Base-by-base conservation (phyloP, 1,140 invertebrate species). In the Littorina saxatilis region DNA sequence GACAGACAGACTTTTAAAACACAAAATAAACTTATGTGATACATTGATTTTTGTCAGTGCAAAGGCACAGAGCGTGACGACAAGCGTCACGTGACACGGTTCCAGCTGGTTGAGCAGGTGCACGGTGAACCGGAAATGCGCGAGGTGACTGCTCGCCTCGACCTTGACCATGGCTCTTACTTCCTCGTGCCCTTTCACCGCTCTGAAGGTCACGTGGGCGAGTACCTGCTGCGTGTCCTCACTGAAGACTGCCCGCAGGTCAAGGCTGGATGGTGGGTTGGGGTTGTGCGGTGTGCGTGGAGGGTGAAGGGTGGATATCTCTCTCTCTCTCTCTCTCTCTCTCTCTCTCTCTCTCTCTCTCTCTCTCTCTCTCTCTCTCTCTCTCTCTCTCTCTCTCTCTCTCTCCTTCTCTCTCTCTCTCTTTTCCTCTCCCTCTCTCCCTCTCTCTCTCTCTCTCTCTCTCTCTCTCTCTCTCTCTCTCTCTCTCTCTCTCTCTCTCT, bases 81-180 rank as follows among this genome's bases (percentile, higher is more conserved):
- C 63, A 86, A 84, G 52, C 81, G 85, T 15, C 80, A 84, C 40
- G 81, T 90, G 9, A 89, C 88, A 2, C 87, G 89, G 37, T 83
- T 89, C 23, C 83, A 83, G 40, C 82, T 87, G 29, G 63, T 90
- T 23, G 82, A 82, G 29, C 68, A 87, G 39, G 61, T 84, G 3
- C 86, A 87, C 17, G 88, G 88, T 17, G 73, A 83, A 35, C 68
- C 78, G 27, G 87, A 88, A 50, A 47, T 80, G 70, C 68, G 89
- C 35, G 89, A 90, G 66, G 78, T 90, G 15, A 89, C 74, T 29
- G 79, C 84, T 0, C 70, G 89, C 15, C 84, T 87, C 47, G 87
- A 89, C 80, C 83, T 90, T 50, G 88, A 89, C 32, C 87, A 87
- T 15, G 89, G 89, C 40, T 81, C 77, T 63, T 90, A 90, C 63